Conservation (phyloP, 64 coral and sea anemone species). For the Hydrozoanthus tunicans region DNA sequence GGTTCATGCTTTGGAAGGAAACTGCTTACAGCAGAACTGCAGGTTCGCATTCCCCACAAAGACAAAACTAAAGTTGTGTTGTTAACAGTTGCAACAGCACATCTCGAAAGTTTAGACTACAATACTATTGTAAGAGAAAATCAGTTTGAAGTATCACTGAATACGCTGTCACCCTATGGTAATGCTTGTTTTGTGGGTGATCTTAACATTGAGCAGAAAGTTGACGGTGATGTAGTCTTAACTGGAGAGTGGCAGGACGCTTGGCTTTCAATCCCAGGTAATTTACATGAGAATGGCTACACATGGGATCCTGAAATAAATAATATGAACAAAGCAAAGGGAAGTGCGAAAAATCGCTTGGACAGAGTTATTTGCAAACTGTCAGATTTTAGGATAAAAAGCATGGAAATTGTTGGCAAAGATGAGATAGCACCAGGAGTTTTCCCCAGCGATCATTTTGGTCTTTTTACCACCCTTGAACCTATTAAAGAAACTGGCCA, state of each 20-base stretch:
- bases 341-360: constrained; percentile 62
- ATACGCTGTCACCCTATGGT: constrained; percentile 50
- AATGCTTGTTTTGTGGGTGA: constrained; percentile 87
- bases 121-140: constrained; percentile 45
- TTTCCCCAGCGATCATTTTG: constrained; percentile 81
- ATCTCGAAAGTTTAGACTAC: constrained; percentile 63
- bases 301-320: constrained; percentile 62
- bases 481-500: neutral
- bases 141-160: constrained; percentile 59
- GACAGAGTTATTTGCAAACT: constrained; percentile 87
- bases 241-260: constrained; percentile 65
- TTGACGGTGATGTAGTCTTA: constrained; percentile 71
- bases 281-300: constrained; percentile 72
- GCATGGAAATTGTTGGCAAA: constrained; percentile 57
- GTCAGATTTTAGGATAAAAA: constrained; percentile 52
- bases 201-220: constrained; percentile 69
- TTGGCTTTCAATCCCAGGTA: constrained; percentile 53
- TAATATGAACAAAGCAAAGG: constrained; percentile 20
- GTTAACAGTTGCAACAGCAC: constrained; percentile 67
- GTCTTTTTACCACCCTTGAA: constrained; percentile 49
- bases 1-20: constrained; percentile 61
- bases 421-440: constrained; percentile 11
- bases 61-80: neutral
- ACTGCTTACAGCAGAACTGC: constrained; percentile 54
- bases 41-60: neutral